Evolutionary conservation across 64 coral and sea anemone species (phyloP).

Genomic region (Montipora sp.): DNA sequence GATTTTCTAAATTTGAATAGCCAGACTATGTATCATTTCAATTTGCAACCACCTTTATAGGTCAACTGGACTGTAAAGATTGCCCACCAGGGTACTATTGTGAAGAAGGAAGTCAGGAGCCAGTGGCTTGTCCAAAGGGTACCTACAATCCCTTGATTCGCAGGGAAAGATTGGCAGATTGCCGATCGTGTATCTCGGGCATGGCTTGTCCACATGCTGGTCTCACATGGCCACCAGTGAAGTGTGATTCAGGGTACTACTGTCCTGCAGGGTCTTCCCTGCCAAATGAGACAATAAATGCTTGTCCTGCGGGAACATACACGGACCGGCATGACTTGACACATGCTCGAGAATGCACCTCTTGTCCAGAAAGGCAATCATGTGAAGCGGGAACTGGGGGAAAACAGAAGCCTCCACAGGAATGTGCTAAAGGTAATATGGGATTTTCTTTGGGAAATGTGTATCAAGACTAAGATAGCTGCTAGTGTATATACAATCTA

Average conservation of each 20-base stretch:
- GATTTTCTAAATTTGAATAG: too few relatives aligned
- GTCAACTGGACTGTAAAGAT: constrained; percentile 72
- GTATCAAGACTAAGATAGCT: neutral
- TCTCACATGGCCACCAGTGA: constrained; percentile 79
- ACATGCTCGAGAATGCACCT: constrained; percentile 83
- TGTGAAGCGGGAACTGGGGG: constrained; percentile 95
- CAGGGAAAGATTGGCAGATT: constrained; percentile 42
- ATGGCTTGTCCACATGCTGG: constrained; percentile 91
- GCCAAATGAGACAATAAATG: constrained; percentile 82
- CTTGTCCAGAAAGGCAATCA: constrained; percentile 88
- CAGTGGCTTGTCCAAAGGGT: constrained; percentile 80
- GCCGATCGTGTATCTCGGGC: constrained; percentile 82
- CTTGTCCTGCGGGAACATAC: constrained; percentile 90
- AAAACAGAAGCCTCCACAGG: constrained; percentile 89
- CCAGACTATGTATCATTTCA: too few relatives aligned
- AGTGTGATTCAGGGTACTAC: constrained; percentile 87
- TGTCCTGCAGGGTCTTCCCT: constrained; percentile 83
- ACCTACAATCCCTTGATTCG: constrained; percentile 54
- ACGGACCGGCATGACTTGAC: constrained; percentile 95
- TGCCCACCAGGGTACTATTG: constrained; percentile 83
- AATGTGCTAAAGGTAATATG: constrained; percentile 80
- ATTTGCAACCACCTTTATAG: constrained; percentile 2
- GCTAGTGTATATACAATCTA: too few relatives aligned
- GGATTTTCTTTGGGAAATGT: neutral
- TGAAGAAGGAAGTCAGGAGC: constrained; percentile 24